phyloP scores from a whole-genome alignment of 2,113 vertebrate genomes.

The Psophia crepitans region DNA sequence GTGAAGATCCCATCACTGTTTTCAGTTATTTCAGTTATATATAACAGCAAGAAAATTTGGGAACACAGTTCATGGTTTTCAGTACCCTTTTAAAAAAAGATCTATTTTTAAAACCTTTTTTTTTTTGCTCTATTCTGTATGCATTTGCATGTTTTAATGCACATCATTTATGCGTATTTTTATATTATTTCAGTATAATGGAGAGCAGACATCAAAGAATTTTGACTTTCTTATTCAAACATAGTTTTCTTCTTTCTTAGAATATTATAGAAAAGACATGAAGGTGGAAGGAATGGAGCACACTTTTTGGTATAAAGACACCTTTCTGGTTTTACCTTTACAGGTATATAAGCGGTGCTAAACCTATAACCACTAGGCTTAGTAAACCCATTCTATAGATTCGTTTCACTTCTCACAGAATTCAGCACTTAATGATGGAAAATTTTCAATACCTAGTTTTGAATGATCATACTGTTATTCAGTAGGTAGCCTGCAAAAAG shows the following conservation, averaged over 20 bases:
- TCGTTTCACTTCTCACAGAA: neutral
- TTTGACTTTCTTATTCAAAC: neutral
- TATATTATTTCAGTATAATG: neutral
- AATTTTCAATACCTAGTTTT: neutral
- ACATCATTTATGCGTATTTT: neutral
- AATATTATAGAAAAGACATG: rapidly evolving
- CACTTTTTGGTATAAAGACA: neutral
- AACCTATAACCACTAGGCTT: neutral
- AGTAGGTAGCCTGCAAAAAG: neutral
- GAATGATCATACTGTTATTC: neutral
- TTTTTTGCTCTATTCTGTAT: neutral
- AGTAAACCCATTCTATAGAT: neutral
- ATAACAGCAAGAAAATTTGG: neutral
- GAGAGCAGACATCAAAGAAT: neutral
- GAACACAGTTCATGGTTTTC: neutral
- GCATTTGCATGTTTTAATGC: neutral
- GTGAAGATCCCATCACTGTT: neutral
- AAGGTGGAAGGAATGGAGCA: neutral
- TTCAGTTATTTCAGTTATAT: neutral
- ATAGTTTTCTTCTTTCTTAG: neutral
- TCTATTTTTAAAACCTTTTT: neutral
- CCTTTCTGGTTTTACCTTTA: neutral
- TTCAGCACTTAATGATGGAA: neutral
- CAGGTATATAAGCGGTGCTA: neutral
- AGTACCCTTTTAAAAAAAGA: too few relatives aligned